phyloP scores from a whole-genome alignment of 2,888 invertebrate species.

The Ceratothoa steindachneri region DNA sequence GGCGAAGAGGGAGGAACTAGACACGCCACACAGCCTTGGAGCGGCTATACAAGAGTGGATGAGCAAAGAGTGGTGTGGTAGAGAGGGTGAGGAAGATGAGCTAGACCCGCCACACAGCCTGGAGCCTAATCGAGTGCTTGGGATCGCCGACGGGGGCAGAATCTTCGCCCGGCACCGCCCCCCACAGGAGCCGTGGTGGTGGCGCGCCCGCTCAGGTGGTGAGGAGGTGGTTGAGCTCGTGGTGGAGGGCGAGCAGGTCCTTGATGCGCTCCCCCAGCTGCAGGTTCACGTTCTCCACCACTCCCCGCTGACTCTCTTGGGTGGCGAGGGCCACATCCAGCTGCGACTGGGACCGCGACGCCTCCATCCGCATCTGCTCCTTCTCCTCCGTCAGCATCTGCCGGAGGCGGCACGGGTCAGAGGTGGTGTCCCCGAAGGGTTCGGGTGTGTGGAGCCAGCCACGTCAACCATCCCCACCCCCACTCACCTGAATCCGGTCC shows the following conservation, averaged over 20 bases:
- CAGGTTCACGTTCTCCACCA: constrained; percentile 73
- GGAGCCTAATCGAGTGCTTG: constrained; percentile 34
- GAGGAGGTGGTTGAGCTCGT: constrained; percentile 66
- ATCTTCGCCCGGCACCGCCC: constrained; percentile 1
- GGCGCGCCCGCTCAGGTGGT: constrained; percentile 45
- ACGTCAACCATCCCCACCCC: too few species aligned
- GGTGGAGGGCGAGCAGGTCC: constrained; percentile 74
- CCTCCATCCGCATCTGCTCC: constrained; percentile 44
- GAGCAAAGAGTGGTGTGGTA: neutral
- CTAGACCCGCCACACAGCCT: constrained; percentile 43
- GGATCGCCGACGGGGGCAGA: constrained; percentile 11
- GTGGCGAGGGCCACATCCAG: constrained; percentile 72
- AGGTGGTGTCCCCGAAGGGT: too few species aligned
- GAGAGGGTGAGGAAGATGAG: neutral
- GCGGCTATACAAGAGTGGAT: too few species aligned
- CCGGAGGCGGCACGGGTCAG: too few species aligned
- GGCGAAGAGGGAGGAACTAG: too few species aligned
- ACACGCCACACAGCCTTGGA: too few species aligned
- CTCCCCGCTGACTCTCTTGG: constrained; percentile 75
- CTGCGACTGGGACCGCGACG: constrained; percentile 63
- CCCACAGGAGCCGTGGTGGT: constrained; percentile 24
- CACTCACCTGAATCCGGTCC: constrained; percentile 44
- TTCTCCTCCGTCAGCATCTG: constrained; percentile 42
- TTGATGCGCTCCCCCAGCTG: constrained; percentile 76
- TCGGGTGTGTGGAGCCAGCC: too few species aligned